Evolutionary conservation across 1,140 invertebrate species (phyloP), one percentile per base, ranked within the genome.

Genomic region (Marisa cornuarietis): DNA sequence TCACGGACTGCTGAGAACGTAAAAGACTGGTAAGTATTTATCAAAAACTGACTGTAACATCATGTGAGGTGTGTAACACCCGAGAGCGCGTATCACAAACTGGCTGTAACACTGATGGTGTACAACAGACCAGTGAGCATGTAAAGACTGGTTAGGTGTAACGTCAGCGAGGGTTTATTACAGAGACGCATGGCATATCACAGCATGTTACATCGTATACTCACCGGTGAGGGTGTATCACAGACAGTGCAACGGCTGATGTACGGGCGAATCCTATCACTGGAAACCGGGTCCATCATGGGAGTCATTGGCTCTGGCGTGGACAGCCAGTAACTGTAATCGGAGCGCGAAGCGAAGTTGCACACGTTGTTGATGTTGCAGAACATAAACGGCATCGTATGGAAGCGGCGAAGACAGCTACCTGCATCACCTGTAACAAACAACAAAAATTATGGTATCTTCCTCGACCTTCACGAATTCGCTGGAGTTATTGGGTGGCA

Each of bases 201-300:
- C n/a, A n/a, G n/a, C n/a, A n/a, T n/a, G n/a, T 58, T 58, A 58
- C 16, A 58, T 58, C 16, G 0, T 49, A 13, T 24, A 81, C 80
- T 84, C 79, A 90, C 87, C 79, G 97, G 98, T 20, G 96, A 94
- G 52, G 96, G 96, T 3, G 95, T 95, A 92, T 99, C 97, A 89
- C 97, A 99, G 31, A 99, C 97, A 4, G 95, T 94, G 92, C 97
- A 99, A 86, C 96, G 84, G 80, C 88, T 89, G 80, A 90, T 90
- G 80, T 88, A 90, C 14, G 85, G 83, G 42, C 84, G 78, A 52
- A 90, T 85, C 62, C 82, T 81, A 10, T 81, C 66, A 1, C 88
- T 89, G 31, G 62, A 66, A 26, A 91, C 84, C 0, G 90, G 88
- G 18, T 85, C 81, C 90, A 90, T 90, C 85, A 87, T 89, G 54